Evolutionary conservation across 2,113 vertebrate genomes (phyloP), one percentile per base, ranked within the genome.

Genomic region (Cryptoleucopteryx plumbea): DNA sequence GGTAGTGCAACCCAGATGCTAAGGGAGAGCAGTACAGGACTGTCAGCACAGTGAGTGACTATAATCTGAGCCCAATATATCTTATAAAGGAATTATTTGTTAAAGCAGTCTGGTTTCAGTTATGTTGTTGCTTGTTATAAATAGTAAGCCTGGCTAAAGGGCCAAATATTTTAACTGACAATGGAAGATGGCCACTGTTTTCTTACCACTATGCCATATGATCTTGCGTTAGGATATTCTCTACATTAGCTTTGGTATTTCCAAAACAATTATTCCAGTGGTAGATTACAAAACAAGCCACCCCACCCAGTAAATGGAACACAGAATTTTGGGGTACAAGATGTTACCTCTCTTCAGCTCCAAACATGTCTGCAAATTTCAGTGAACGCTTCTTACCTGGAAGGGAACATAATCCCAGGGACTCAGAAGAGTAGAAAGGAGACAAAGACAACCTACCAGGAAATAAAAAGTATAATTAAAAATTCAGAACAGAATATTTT

Each of bases 371-470:
- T 82, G 48, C 10, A 89, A n/a, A 63, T 42, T n/a, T 91, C 66
- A 47, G 10, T 5, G 21, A 77, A 14, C 22, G 14, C 34, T 65
- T 87, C 97, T 92, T 96, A 99, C 99, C 99, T 97, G 99, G 99
- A 79, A 99, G 97, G n/a, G 99, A 98, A 96, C 98, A 99, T 52
- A 99, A 97, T 65, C 99, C 99, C 15, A 99, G 98, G 91, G 98
- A 98, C 83, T 98, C 97, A 8, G 98, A 98, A 66, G 97, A 98
- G 32, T 98, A 98, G 59, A 98, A 97, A 61, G 96, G 91, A 40
- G 98, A 97, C 96, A 99, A 94, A 71, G 98, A 94, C 65, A 99
- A 93, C 99, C 99, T 99, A 23, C 18, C 43, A 85, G 34, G 18
- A 83, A 65, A 81, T 5, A 43, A 67, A 50, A 53, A 43, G 45